Conservation (phyloP, 2,888 invertebrate genomes). For the Thecocarcelia acutangulata region DNA sequence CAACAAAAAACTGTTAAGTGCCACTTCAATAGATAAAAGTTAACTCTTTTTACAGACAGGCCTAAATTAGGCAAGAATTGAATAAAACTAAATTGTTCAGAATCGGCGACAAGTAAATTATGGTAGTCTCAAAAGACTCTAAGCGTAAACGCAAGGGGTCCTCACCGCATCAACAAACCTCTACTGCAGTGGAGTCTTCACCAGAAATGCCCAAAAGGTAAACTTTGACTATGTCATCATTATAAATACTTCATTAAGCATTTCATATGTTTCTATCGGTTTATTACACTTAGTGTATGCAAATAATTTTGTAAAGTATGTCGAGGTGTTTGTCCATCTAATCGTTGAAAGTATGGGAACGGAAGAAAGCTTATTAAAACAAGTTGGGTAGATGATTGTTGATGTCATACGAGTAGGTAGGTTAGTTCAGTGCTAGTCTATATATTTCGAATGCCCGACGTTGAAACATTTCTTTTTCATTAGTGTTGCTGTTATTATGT, state of each 20-base stretch:
- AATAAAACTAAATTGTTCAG: slow-evolving; percentile 44
- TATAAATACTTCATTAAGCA: slow-evolving; percentile 33
- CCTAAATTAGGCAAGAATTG: slow-evolving; percentile 31
- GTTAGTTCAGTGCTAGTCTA: slow-evolving; percentile 48
- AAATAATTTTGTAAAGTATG: slow-evolving; percentile 2
- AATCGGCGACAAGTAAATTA: slow-evolving; percentile 69
- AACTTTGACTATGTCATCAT: slow-evolving; percentile 57
- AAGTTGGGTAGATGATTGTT: slow-evolving; percentile 52
- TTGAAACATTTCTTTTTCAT: slow-evolving; percentile 43
- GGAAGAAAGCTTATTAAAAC: slow-evolving; percentile 43
- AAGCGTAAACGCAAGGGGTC: slow-evolving; percentile 80
- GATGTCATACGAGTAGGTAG: slow-evolving; percentile 51
- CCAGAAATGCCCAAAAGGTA: slow-evolving; percentile 82
- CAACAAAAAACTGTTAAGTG: slow-evolving; percentile 40
- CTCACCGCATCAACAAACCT: slow-evolving; percentile 72
- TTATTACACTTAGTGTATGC: slow-evolving; percentile 29
- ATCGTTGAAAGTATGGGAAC: slow-evolving; percentile 28
- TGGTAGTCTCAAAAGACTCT: slow-evolving; percentile 81
- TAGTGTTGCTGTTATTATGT: slow-evolving; percentile 54
- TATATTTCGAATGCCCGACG: slow-evolving; percentile 61
- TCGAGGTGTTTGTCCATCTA: slow-evolving; percentile 57
- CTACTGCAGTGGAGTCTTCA: slow-evolving; percentile 78
- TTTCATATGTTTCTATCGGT: slow-evolving; percentile 41
- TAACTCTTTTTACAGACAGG: slow-evolving; percentile 29
- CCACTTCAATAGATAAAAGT: slow-evolving; percentile 32